Base-by-base conservation (phyloP, 2,113 vertebrate genomes). In the Heliornis fulica region DNA sequence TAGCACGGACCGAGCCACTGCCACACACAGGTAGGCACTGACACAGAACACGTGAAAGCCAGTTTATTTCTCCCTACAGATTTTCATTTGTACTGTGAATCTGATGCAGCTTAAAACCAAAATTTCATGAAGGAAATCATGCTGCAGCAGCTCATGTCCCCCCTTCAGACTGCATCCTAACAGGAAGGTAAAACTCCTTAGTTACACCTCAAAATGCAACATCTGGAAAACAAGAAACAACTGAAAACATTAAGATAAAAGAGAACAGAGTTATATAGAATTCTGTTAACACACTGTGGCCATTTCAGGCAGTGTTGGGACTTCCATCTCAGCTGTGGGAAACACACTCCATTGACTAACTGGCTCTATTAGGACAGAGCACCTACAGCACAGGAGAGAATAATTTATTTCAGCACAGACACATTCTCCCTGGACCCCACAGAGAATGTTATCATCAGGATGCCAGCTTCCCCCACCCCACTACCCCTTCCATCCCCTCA, bases 11-110 rank as follows among this genome's bases (percentile, higher is more conserved):
- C 46, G 87, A 90, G 22, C 61, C 41, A 60, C 66, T 75, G 51
- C 60, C 60, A 57, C 40, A 76, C 14, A 45, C 40, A 31, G 0
- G 0, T 3, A 56, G 34, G 36, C 0, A 2, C 12, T 72, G 41
- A 83, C 38, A 85, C 4, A 77, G 41, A 83, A 83, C 19, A 83
- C 50, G 46, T 40, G 19, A 76, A 83, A 89, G 32, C 3, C 0
- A 0, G 12, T 76, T 92, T 85, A 45, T 26, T 93, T 63, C 61
- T 80, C 46, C 34, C 28, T 77, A 41, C 40, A 78, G 10, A 10
- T 19, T 93, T 77, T 19, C 7, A n/a, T 60, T 86, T 66, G 43
- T 46, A 31, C 41, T 18, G 20, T 34, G 36, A 85, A 63, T 70
- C 79, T 80, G 38, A 20, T 70, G 63, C 59, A 82, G 59, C 38